phyloP scores from a whole-genome alignment of 23 tunicate species.

The Clavelina lepadiformis region DNA sequence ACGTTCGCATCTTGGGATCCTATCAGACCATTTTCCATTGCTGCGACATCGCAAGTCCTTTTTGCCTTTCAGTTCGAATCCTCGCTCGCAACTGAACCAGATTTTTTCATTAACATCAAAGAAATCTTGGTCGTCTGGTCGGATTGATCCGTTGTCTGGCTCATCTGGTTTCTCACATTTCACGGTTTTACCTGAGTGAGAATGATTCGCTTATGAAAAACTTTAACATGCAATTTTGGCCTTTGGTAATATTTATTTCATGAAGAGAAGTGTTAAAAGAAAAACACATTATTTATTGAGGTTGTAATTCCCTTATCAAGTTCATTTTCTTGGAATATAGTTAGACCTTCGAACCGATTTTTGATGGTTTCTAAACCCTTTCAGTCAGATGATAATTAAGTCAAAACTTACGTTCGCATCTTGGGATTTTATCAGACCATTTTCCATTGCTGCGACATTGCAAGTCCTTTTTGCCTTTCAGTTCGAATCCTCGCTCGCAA shows the following conservation, averaged over 20 bases:
- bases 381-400: too few species aligned
- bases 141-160: slow-evolving; percentile 17
- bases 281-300: too few species aligned
- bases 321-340: too few species aligned
- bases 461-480: slow-evolving; percentile 1
- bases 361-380: too few species aligned
- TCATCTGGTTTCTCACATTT: slow-evolving; percentile 12
- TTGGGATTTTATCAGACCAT: slow-evolving; percentile 6
- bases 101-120: slow-evolving; percentile 16
- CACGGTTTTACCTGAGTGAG: too few species aligned
- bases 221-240: too few species aligned
- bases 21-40: slow-evolving; percentile 18
- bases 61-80: slow-evolving; percentile 11
- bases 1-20: slow-evolving; percentile 5
- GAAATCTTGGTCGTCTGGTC: slow-evolving; percentile 5
- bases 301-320: too few species aligned
- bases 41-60: not conserved
- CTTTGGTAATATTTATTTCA: too few species aligned
- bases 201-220: too few species aligned
- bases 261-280: too few species aligned
- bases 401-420: slow-evolving; percentile 9
- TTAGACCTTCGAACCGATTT: too few species aligned
- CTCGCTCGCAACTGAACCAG: slow-evolving; percentile 32
- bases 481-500: slow-evolving; percentile 25
- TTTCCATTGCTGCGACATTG: slow-evolving; percentile 13